Percentiles rank a stretch among this genome's conserved stretches.
Evolutionary conservation across 2,888 invertebrate genomes (phyloP).

Genomic region (Eremobia ochroleuca): DNA sequence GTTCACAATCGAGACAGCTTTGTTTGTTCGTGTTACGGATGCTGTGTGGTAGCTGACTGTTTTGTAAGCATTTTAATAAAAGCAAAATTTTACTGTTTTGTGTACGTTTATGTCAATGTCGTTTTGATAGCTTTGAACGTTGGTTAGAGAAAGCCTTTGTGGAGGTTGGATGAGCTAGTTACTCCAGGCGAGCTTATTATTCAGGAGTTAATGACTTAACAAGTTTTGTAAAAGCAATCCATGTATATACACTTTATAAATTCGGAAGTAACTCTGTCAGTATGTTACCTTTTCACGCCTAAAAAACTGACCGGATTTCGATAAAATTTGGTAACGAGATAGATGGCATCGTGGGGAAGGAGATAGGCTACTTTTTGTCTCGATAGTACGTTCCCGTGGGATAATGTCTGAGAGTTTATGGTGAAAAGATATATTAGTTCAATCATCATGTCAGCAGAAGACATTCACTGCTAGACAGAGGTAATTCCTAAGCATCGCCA

Average conservation of each 20-base stretch:
- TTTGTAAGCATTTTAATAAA: conserved; percentile 32
- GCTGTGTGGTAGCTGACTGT: conserved; percentile 70
- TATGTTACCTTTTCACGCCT: neutral
- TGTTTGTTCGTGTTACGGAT: conserved; percentile 72
- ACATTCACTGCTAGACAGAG: neutral
- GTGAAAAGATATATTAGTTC: neutral
- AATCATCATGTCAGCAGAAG: neutral
- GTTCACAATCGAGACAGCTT: conserved; percentile 79
- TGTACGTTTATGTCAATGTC: neutral
- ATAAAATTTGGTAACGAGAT: neutral
- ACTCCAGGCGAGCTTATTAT: neutral
- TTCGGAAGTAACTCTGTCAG: neutral
- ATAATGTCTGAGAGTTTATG: neutral
- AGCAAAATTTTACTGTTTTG: conserved; percentile 9
- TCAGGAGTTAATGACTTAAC: neutral
- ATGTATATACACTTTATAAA: neutral
- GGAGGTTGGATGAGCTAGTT: neutral
- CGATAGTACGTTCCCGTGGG: neutral
- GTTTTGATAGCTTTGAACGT: conserved; percentile 13
- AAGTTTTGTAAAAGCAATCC: neutral
- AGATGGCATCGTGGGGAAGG: neutral
- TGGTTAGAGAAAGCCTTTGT: neutral
- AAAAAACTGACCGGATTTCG: neutral
- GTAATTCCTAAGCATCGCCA: neutral
- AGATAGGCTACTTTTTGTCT: neutral